These are phyloP conservation scores for Podarcis raffonei DNA, from an alignment of 2,113 vertebrate species.

Conservation along the genomic window DNA sequence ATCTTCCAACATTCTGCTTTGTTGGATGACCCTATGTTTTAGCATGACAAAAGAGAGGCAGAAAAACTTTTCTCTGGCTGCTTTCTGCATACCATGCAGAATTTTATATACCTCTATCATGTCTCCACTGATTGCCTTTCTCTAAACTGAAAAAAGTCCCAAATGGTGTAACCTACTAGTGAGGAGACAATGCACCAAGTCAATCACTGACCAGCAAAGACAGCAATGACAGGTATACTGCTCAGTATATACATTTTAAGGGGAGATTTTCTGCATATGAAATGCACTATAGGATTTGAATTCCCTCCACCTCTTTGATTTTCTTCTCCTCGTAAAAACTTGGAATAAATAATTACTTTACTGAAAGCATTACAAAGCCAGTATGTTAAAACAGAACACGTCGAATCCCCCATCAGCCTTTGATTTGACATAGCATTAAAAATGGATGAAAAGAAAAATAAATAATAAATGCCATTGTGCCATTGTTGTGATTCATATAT, in stretches of 20 bases:
- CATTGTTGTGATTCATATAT: constrained; percentile 76
- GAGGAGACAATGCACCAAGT: neutral
- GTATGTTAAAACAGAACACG: constrained; percentile 71
- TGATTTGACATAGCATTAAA: constrained; percentile 80
- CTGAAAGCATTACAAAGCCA: constrained; percentile 75
- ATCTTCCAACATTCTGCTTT: too few relatives aligned
- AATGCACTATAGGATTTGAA: constrained; percentile 73
- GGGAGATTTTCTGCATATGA: constrained; percentile 32
- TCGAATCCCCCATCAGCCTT: constrained; percentile 73
- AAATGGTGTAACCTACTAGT: too few relatives aligned
- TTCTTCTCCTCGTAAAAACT: constrained; percentile 63
- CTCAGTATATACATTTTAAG: neutral
- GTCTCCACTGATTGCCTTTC: too few relatives aligned
- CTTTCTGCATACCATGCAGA: too few relatives aligned
- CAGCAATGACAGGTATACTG: neutral
- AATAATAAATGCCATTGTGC: constrained; percentile 79
- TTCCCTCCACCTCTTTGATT: constrained; percentile 72
- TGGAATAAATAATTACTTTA: constrained; percentile 80
- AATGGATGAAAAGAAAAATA: constrained; percentile 76
- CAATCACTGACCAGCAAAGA: neutral
- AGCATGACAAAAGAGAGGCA: too few relatives aligned
- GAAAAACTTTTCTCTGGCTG: too few relatives aligned
- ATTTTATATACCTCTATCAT: too few relatives aligned
- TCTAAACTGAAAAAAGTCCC: too few relatives aligned
- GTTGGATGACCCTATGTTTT: too few relatives aligned